Conservation (phyloP, 2,797 vertebrate genomes). For the Ctenosaura bakeri region DNA sequence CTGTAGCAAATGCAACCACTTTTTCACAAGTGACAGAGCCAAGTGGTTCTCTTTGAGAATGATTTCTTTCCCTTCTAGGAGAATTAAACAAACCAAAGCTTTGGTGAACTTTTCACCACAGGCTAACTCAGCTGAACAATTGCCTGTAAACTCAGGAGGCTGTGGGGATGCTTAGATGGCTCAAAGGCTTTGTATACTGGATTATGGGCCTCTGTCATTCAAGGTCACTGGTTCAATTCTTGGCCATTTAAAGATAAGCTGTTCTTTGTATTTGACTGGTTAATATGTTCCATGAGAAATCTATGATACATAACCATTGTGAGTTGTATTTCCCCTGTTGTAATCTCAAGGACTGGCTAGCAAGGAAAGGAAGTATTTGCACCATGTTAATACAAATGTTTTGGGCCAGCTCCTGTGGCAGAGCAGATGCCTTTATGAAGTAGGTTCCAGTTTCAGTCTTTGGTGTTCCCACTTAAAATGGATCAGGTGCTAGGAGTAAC, state of each 20-base stretch:
- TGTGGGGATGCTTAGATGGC: background rate
- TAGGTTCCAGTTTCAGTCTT: background rate
- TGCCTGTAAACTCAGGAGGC: constrained; percentile 34
- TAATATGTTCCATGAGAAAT: constrained; percentile 21
- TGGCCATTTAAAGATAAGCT: constrained; percentile 29
- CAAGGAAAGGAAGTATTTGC: background rate
- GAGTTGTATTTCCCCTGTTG: background rate
- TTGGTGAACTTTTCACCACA: constrained; percentile 44
- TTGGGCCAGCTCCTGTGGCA: background rate
- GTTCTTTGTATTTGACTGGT: background rate
- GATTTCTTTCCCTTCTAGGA: constrained; percentile 5
- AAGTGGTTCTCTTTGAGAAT: constrained; percentile 38
- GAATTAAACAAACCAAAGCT: constrained; percentile 43
- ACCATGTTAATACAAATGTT: background rate
- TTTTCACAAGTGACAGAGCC: constrained; percentile 44
- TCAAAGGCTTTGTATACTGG: constrained; percentile 21
- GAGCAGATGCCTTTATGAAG: background rate
- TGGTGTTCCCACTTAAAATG: background rate
- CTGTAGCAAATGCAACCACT: constrained; percentile 12
- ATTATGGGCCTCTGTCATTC: constrained; percentile 15
- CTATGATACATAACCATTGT: background rate
- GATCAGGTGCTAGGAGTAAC: background rate
- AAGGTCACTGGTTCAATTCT: constrained; percentile 32
- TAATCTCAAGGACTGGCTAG: background rate
- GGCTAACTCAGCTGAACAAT: constrained; percentile 31